Evolutionary conservation across 2,797 vertebrate genomes (phyloP), one percentile per base, ranked within the genome.

Genomic region (Spondyliosoma cantharus): DNA sequence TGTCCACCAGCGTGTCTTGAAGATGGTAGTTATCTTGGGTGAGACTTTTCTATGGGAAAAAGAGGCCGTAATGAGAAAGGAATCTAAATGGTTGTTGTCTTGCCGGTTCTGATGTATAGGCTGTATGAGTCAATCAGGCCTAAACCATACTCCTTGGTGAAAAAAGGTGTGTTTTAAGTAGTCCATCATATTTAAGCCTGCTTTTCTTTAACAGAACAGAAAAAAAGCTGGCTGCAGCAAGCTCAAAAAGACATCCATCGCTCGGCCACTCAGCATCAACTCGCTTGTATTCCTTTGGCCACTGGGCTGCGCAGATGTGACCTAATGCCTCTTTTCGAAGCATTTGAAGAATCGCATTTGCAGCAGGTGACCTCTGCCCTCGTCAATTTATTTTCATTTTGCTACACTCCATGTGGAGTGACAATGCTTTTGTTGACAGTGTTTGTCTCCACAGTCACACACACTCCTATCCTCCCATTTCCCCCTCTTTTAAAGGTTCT

Each of bases 61-160:
- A 49, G 4, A 25, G 1, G 20, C 42, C 15, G 3, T 13, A 43
- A 20, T 20, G 13, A 43, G 17, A 58, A 15, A 13, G 24, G 53
- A 45, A 69, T 64, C 14, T 25, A 49, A 80, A 65, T 43, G 22
- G 17, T 9, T 68, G 29, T 45, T 68, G 57, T 68, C 16, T n/a
- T 37, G 53, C 37, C 22, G 42, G 7, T 19, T 81, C 56, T 43
- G 13, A 32, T 53, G 19, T 17, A 2, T 5, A 25, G 46, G 16
- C 50, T 66, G 2, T 37, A 37, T 37, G 8, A 37, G 11, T 37
- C 37, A 11, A 37, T 37, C 37, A 37, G 37, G 37, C 37, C 9
- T 11, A 37, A 2, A 37, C 8, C 37, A 37, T 37, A 37, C 37
- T 37, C 37, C 37, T 37, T 37, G 9, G 37, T 37, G 37, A 37